A percentile compares a stretch with the other conserved stretches of the same genome.
These are phyloP conservation scores for Pelodiscus sinensis DNA, from an alignment of 2,113 vertebrate species.

Conservation along the genomic window DNA sequence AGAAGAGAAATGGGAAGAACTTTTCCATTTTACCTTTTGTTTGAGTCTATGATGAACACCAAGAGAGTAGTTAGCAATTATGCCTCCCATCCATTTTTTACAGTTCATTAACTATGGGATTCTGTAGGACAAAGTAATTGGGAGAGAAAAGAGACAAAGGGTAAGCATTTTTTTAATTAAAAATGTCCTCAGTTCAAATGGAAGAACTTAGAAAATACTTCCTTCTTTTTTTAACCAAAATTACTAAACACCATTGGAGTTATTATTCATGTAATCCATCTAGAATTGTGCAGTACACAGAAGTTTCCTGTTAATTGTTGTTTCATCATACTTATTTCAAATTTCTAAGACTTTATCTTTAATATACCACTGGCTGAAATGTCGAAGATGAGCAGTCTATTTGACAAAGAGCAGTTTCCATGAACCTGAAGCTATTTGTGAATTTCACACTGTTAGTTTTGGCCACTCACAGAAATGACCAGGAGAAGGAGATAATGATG, in stretches of 20 bases:
- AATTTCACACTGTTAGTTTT: background rate
- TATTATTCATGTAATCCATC: background rate
- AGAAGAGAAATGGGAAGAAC: background rate
- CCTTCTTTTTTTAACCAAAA: background rate
- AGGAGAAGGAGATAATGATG: background rate
- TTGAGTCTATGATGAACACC: background rate
- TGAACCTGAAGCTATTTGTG: background rate
- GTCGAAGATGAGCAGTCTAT: background rate
- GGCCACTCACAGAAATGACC: background rate
- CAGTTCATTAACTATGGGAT: background rate
- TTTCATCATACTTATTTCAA: background rate
- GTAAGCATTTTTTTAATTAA: background rate
- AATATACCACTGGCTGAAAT: background rate
- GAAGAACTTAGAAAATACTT: background rate
- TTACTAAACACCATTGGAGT: background rate
- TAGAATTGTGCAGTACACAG: background rate
- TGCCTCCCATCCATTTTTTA: background rate
- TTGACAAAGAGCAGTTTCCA: background rate
- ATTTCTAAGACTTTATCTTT: background rate
- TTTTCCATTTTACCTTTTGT: background rate
- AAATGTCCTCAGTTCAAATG: background rate
- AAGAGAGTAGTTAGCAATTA: background rate
- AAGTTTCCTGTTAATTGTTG: background rate
- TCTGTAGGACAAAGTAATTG: background rate
- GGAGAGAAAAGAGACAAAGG: background rate